A percentile compares a stretch with the other conserved stretches of the same genome.
Conservation (phyloP, 2,113 vertebrate species). For the Ctenodactylus gundi region DNA sequence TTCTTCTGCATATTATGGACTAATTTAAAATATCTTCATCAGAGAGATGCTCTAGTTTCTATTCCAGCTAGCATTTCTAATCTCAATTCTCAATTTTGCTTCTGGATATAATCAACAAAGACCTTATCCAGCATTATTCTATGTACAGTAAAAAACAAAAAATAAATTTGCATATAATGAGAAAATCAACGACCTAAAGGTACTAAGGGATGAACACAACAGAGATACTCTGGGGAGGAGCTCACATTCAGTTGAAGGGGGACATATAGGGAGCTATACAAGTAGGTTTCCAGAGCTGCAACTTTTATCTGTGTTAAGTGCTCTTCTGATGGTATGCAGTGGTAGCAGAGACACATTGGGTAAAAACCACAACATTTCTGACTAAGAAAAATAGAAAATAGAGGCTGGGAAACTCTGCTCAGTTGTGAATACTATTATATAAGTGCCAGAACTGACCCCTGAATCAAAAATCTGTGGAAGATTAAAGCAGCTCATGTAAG, state of each 20-base stretch:
- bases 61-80: conserved; percentile 8
- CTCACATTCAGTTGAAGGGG: background rate
- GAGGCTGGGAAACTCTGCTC: background rate
- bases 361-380: background rate
- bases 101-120: conserved; percentile 2
- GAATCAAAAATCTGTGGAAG: background rate
- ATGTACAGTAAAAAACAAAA: background rate
- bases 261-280: background rate
- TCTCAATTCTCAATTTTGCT: conserved; percentile 10
- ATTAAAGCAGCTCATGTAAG: background rate
- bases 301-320: background rate
- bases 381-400: conserved; percentile 15
- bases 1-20: background rate
- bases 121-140: background rate
- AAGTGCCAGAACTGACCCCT: background rate
- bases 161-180: background rate
- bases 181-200: conserved; percentile 15
- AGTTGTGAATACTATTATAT: background rate
- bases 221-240: background rate
- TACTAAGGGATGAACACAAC: background rate
- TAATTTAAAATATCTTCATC: background rate
- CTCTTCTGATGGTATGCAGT: background rate
- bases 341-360: background rate
- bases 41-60: background rate
- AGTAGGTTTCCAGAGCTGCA: background rate